phyloP scores from a whole-genome alignment of 2,888 invertebrate species.

The Zelleria hepariella region DNA sequence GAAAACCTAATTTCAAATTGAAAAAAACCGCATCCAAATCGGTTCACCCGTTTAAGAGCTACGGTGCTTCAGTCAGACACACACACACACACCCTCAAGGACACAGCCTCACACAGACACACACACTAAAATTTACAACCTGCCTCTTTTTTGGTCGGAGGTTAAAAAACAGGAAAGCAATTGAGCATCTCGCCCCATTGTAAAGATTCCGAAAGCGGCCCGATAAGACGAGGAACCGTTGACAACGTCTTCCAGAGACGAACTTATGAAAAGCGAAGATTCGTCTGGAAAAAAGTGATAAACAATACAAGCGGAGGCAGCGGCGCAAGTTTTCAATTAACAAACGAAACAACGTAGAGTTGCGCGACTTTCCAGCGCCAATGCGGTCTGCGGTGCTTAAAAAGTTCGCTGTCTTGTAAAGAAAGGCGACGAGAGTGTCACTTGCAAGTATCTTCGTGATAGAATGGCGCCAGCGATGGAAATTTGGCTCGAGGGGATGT shows the following conservation, averaged over 20 bases:
- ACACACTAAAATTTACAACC: too few relatives aligned
- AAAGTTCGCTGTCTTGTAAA: neutral
- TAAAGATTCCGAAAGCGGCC: constrained; percentile 33
- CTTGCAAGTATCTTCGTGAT: neutral
- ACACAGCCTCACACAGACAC: too few relatives aligned
- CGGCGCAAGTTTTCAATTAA: constrained; percentile 38
- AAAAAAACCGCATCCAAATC: too few relatives aligned
- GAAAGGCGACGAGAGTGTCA: neutral
- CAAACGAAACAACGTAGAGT: constrained; percentile 23
- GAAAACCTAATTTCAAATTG: too few relatives aligned
- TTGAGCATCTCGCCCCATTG: constrained; percentile 38
- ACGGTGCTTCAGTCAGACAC: too few relatives aligned
- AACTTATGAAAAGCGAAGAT: constrained; percentile 37
- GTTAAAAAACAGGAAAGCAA: constrained; percentile 25
- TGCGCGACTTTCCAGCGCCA: constrained; percentile 4
- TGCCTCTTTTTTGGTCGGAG: too few relatives aligned
- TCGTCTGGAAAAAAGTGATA: constrained; percentile 31
- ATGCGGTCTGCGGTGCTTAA: neutral
- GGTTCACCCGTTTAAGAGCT: too few relatives aligned
- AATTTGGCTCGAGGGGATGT: neutral
- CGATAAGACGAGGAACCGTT: constrained; percentile 34
- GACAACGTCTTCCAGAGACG: constrained; percentile 36
- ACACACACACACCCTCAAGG: too few relatives aligned
- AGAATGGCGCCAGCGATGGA: neutral
- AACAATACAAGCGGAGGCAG: constrained; percentile 36